Evolutionary conservation across 2,888 invertebrate genomes (phyloP).

Genomic region (Torymus aiolomorphi): DNA sequence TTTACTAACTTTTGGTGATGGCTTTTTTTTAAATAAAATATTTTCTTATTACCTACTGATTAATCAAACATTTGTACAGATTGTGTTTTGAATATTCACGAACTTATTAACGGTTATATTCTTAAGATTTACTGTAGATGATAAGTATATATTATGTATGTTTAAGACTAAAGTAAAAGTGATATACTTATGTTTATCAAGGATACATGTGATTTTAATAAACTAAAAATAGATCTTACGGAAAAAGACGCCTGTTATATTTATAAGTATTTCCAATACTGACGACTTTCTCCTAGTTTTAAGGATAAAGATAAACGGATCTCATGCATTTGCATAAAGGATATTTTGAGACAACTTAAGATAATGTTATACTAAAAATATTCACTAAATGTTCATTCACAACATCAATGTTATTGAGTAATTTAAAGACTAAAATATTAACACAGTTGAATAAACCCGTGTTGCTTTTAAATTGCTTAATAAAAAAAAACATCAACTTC

Average conservation of each 20-base stretch:
- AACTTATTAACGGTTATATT: no score
- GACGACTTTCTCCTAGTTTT: constrained; percentile 31
- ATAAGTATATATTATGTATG: background rate
- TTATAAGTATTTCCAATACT: constrained; percentile 41
- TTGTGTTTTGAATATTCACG: no score
- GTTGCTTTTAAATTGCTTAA: no score
- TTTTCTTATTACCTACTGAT: constrained; percentile 3
- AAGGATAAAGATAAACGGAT: background rate
- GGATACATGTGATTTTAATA: no score
- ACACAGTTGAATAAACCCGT: background rate
- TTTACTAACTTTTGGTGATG: constrained; percentile 48
- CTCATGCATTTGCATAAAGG: background rate
- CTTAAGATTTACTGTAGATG: no score
- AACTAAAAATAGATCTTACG: no score
- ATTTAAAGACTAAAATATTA: background rate
- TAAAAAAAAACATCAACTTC: no score
- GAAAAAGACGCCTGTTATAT: background rate
- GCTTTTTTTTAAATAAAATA: constrained; percentile 29
- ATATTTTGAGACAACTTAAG: constrained; percentile 22
- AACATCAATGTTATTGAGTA: background rate
- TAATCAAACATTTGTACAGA: no score
- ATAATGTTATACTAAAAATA: constrained; percentile 30
- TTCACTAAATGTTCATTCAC: background rate
- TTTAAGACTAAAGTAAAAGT: background rate
- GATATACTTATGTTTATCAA: constrained; percentile 5